These are phyloP conservation scores for Epinotia brunnichana DNA, from an alignment of 2,888 invertebrate species.

Conservation along the genomic window DNA sequence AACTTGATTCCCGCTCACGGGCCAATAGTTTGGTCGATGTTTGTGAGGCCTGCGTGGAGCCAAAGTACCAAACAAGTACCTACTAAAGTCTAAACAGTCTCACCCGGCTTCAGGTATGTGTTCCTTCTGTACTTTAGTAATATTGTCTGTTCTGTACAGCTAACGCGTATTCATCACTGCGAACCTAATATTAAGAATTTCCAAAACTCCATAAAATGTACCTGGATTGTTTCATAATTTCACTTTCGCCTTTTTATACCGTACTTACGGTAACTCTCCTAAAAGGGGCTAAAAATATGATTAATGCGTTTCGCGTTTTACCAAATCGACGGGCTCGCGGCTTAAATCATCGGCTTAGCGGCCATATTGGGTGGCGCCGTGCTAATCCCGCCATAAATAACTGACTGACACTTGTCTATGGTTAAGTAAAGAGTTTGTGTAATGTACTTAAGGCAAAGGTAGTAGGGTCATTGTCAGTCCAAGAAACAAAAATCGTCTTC, in stretches of 20 bases:
- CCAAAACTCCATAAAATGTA: constrained; percentile 33
- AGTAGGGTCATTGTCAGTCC: too few relatives aligned
- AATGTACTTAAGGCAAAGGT: constrained; percentile 5
- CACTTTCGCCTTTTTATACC: constrained; percentile 50
- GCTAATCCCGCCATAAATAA: constrained; percentile 76
- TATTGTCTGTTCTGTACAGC: too few relatives aligned
- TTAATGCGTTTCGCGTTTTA: constrained; percentile 67
- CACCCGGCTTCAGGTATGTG: too few relatives aligned
- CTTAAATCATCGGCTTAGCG: constrained; percentile 77
- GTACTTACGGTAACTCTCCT: constrained; percentile 54
- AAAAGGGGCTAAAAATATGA: constrained; percentile 67
- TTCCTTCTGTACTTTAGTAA: too few relatives aligned
- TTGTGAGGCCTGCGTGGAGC: too few relatives aligned
- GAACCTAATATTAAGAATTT: constrained; percentile 11
- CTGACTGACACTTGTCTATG: constrained; percentile 68
- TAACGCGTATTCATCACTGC: too few relatives aligned
- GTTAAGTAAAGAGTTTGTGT: constrained; percentile 52
- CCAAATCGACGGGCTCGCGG: constrained; percentile 69
- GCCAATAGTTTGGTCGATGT: too few relatives aligned
- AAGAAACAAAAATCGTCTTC: too few relatives aligned
- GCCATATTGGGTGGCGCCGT: constrained; percentile 70
- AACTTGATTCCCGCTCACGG: too few relatives aligned
- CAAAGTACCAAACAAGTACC: too few relatives aligned
- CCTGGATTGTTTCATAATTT: constrained; percentile 48
- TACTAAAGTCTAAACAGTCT: too few relatives aligned